A percentile compares a stretch with the other conserved stretches of the same genome.
These are phyloP conservation scores for Glareola pratincola DNA, from an alignment of 2,113 vertebrate genomes.

Conservation along the genomic window DNA sequence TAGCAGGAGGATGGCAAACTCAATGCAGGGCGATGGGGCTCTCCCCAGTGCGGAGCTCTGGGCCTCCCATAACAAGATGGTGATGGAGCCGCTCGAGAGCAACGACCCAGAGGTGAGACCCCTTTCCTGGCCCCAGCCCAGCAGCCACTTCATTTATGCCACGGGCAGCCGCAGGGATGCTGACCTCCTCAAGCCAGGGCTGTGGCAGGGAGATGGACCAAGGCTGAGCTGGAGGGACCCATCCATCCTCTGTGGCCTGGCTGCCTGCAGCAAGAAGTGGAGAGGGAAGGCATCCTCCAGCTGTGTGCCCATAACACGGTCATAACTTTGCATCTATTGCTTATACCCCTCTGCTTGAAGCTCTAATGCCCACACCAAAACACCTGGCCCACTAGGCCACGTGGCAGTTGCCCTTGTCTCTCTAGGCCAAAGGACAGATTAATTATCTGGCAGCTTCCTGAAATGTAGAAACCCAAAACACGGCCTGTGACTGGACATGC, in stretches of 20 bases:
- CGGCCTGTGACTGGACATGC: background rate
- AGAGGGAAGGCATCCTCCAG: background rate
- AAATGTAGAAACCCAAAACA: background rate
- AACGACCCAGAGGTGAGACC: constrained; percentile 86
- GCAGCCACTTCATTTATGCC: background rate
- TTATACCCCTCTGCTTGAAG: background rate
- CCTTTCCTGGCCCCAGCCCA: background rate
- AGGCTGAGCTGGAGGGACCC: background rate
- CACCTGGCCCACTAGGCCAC: background rate
- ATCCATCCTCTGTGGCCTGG: background rate
- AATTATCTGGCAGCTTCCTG: background rate
- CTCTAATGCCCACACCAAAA: background rate
- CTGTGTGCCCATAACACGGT: background rate
- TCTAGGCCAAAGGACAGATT: background rate
- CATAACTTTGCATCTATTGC: background rate
- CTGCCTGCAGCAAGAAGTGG: background rate
- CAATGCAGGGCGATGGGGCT: constrained; percentile 24
- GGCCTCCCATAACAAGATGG: constrained; percentile 87
- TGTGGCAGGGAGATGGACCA: background rate
- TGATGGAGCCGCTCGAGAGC: constrained; percentile 82
- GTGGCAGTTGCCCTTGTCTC: background rate
- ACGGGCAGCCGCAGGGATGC: background rate
- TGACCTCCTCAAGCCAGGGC: background rate
- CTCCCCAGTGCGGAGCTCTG: constrained; percentile 70
- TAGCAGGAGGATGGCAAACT: constrained; percentile 50